Conservation (phyloP, 2,797 vertebrate genomes). For the Gymnoscopelus braueri region DNA sequence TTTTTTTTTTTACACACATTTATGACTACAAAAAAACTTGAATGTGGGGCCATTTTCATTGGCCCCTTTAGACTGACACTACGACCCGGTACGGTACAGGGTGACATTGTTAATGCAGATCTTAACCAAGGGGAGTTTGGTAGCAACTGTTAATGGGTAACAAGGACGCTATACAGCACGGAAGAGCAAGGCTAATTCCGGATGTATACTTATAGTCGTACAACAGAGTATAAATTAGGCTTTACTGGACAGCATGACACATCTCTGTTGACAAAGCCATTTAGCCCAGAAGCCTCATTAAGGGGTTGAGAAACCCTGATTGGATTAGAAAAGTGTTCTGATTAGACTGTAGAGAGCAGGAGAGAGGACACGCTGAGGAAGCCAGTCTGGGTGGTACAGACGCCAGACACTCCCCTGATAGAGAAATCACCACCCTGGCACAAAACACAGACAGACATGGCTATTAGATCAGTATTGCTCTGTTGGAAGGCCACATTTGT, state of each 20-base stretch:
- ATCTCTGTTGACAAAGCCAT: conserved; percentile 25
- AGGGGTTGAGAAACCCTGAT: neutral
- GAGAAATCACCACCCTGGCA: neutral
- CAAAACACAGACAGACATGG: no score
- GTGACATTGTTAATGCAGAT: neutral
- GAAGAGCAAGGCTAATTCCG: neutral
- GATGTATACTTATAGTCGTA: no score
- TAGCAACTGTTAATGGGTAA: neutral
- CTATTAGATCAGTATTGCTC: no score
- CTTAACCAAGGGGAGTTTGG: neutral
- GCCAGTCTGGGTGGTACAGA: neutral
- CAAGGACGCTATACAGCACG: neutral
- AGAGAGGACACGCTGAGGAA: neutral
- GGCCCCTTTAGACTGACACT: neutral
- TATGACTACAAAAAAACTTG: no score
- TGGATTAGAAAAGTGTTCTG: neutral
- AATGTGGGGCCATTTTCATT: no score
- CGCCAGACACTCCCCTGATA: neutral
- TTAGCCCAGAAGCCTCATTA: conserved; percentile 30
- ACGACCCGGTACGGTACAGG: neutral
- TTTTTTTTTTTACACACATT: neutral
- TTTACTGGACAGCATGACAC: neutral
- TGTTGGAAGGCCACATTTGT: no score
- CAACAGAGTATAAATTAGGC: no score
- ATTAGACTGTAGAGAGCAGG: conserved; percentile 2